phyloP scores from a whole-genome alignment of 2,113 vertebrate genomes.

The Scomber colias region DNA sequence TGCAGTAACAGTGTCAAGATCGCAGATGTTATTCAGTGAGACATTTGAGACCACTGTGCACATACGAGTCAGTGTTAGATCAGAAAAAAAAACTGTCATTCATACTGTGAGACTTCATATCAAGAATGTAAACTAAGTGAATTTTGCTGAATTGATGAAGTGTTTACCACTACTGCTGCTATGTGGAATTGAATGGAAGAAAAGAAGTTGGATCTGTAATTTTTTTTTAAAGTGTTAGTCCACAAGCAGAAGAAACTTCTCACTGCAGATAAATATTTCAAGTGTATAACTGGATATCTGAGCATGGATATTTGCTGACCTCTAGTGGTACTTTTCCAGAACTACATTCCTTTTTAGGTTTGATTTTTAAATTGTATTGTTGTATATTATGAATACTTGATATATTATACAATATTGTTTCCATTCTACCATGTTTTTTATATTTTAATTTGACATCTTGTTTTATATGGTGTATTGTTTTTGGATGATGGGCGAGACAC shows the following conservation, averaged over 20 bases:
- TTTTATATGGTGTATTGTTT: constrained; percentile 60
- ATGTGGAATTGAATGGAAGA: constrained; percentile 43
- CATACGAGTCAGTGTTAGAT: constrained; percentile 64
- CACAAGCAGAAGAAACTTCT: constrained; percentile 59
- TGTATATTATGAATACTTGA: constrained; percentile 73
- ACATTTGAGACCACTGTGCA: constrained; percentile 70
- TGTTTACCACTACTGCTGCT: constrained; percentile 65
- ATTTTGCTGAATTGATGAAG: constrained; percentile 50
- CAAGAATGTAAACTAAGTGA: constrained; percentile 76
- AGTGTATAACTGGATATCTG: constrained; percentile 73
- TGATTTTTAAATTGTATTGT: constrained; percentile 68
- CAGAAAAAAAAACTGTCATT: constrained; percentile 48
- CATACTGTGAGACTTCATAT: constrained; percentile 75
- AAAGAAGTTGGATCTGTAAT: not conserved
- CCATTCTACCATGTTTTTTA: constrained; percentile 66
- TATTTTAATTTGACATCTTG: constrained; percentile 56
- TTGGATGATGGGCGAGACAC: constrained; percentile 39
- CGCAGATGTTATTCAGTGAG: constrained; percentile 56
- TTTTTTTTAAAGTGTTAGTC: constrained; percentile 31
- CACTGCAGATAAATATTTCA: constrained; percentile 59
- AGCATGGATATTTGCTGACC: constrained; percentile 84
- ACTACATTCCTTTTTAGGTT: constrained; percentile 81
- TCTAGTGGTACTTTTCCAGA: constrained; percentile 79
- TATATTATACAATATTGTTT: constrained; percentile 63
- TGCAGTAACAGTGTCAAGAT: constrained; percentile 60